A percentile compares a stretch with the other conserved stretches of the same genome.
These are phyloP conservation scores for Argyresthia goedartella DNA, from an alignment of 2,888 invertebrate genomes.

Conservation along the genomic window DNA sequence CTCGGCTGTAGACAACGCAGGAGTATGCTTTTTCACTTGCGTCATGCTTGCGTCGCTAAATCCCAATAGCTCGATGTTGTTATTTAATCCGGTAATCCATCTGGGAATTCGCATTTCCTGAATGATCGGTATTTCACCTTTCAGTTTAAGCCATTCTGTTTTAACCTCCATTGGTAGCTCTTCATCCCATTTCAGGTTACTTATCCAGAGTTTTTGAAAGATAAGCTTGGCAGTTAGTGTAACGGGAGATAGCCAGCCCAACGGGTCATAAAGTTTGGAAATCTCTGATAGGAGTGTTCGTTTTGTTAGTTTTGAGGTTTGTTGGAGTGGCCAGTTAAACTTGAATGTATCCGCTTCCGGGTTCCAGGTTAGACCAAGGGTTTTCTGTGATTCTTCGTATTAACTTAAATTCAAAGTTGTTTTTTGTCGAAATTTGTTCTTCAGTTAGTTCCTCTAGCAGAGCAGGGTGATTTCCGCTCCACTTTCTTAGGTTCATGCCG, in stretches of 20 bases:
- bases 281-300: slow-evolving; percentile 9
- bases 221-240: not conserved
- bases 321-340: slow-evolving; percentile 9
- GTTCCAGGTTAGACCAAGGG: not conserved
- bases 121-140: not conserved
- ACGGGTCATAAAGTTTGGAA: not conserved
- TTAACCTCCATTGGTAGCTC: not conserved
- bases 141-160: not conserved
- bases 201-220: not conserved
- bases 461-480: not conserved
- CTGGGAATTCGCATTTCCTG: not conserved
- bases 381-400: not conserved
- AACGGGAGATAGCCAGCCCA: not conserved
- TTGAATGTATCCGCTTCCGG: slow-evolving; percentile 4
- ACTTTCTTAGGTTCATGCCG: not conserved
- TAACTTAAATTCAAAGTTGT: not conserved
- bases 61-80: not conserved
- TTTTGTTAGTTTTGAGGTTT: slow-evolving; percentile 6
- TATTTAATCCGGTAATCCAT: not conserved
- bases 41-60: not conserved
- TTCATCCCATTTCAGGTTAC: not conserved
- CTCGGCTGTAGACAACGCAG: not conserved
- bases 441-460: not conserved
- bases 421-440: not conserved
- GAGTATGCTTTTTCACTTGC: not conserved